Evolutionary conservation across 2,888 invertebrate genomes (phyloP).

Genomic region (Melieria crassipennis): DNA sequence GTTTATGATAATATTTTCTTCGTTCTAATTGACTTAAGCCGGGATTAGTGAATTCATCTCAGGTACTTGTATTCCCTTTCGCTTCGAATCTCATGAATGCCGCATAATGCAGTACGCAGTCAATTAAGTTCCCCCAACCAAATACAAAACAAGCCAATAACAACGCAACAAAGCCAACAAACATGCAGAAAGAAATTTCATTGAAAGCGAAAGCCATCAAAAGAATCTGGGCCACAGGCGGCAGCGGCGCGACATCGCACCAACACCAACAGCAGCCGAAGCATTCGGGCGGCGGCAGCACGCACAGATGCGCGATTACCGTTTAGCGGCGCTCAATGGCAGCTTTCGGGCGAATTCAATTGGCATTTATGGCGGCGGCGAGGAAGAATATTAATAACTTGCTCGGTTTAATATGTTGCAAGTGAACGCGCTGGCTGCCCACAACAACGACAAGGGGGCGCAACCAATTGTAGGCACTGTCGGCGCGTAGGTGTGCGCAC

Average conservation of each 20-base stretch:
- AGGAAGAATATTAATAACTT: conserved; percentile 13
- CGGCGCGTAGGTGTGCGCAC: no score
- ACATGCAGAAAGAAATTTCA: conserved; percentile 21
- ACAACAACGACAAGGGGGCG: not conserved
- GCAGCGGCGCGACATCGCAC: not conserved
- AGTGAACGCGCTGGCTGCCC: not conserved
- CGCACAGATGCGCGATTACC: not conserved
- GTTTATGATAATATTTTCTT: no score
- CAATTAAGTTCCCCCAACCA: no score
- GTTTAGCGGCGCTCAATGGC: not conserved
- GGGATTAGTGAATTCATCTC: no score
- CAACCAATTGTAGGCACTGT: conserved; percentile 1
- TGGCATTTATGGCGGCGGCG: not conserved
- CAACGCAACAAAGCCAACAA: no score
- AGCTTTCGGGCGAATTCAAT: conserved; percentile 5
- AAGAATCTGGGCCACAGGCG: conserved; percentile 10
- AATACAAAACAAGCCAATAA: no score
- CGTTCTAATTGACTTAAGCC: no score
- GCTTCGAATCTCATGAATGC: no score
- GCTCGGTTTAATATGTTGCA: conserved; percentile 1
- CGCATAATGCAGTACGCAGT: no score
- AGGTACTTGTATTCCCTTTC: no score
- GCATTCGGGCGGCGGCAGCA: conserved; percentile 9
- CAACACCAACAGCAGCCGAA: conserved; percentile 2
- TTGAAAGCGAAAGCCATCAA: conserved; percentile 28